Percentiles rank a stretch among this genome's conserved stretches.
Conservation (phyloP, 2,888 invertebrate species). For the Troides helena region DNA sequence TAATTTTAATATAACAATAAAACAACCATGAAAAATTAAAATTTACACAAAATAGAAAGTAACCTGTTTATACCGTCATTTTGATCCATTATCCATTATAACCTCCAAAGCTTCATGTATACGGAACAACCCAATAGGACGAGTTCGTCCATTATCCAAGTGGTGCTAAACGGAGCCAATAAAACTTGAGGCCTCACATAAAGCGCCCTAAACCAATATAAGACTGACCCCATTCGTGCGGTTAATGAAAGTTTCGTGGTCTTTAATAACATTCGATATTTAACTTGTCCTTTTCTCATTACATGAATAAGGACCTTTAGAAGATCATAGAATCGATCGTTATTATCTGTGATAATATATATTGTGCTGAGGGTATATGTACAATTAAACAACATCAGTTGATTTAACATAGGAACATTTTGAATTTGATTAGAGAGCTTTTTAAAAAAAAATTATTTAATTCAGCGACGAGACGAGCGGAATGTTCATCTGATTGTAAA, state of each 20-base stretch:
- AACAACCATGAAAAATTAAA: too few relatives aligned
- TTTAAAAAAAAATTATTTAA: too few relatives aligned
- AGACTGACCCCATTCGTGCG: slow-evolving; percentile 11
- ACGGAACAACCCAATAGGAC: neutral
- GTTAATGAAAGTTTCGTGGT: slow-evolving; percentile 5
- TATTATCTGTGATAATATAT: too few relatives aligned
- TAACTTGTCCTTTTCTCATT: neutral
- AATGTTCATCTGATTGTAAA: too few relatives aligned
- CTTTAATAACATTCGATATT: neutral
- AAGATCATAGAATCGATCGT: too few relatives aligned
- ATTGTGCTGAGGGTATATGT: too few relatives aligned
- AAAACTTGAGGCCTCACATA: slow-evolving; percentile 18
- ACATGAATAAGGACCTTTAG: neutral
- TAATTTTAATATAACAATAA: too few relatives aligned
- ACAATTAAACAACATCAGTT: too few relatives aligned
- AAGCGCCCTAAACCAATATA: slow-evolving; percentile 26
- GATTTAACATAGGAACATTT: too few relatives aligned
- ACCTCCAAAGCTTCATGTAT: neutral
- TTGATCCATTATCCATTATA: neutral
- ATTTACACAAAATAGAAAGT: neutral
- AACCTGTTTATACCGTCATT: neutral
- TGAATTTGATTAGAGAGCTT: too few relatives aligned
- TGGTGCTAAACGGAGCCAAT: slow-evolving; percentile 20
- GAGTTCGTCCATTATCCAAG: slow-evolving; percentile 11
- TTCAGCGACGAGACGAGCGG: too few relatives aligned